Conservation (phyloP, 1,140 invertebrate genomes). For the Lucilia sericata region DNA sequence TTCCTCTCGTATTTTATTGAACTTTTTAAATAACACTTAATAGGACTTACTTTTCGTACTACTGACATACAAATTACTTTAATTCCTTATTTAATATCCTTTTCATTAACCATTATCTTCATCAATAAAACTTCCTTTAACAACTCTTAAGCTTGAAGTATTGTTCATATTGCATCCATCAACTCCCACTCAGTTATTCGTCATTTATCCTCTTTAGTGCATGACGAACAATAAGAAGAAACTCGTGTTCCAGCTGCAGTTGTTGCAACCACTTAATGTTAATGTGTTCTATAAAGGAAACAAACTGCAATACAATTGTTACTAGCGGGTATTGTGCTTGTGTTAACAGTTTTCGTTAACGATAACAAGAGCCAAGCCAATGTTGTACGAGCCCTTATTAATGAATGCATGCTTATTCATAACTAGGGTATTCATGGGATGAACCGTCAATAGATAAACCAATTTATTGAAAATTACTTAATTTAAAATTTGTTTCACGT, state of each 20-base stretch:
- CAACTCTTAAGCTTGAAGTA: background rate
- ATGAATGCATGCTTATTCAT: background rate
- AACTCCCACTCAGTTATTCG: too few species aligned
- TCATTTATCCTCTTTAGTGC: background rate
- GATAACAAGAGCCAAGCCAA: background rate
- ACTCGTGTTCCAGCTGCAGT: background rate
- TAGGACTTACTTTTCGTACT: background rate
- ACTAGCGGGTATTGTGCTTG: slow-evolving; percentile 3
- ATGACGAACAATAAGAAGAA: background rate
- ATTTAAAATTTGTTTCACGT: too few species aligned
- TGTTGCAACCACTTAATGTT: background rate
- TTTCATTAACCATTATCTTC: background rate
- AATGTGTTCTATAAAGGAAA: background rate
- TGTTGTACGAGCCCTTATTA: background rate
- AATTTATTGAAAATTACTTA: too few species aligned
- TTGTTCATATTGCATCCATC: background rate
- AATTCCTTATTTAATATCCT: background rate
- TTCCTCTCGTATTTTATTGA: background rate
- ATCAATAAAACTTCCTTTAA: background rate
- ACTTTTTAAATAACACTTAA: background rate
- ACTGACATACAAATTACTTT: background rate
- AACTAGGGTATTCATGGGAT: too few species aligned
- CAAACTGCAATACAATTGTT: background rate
- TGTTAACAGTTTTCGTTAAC: background rate
- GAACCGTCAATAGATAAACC: too few species aligned